Evolutionary conservation across 2,888 invertebrate genomes (phyloP).

Genomic region (Cerastis leucographa): DNA sequence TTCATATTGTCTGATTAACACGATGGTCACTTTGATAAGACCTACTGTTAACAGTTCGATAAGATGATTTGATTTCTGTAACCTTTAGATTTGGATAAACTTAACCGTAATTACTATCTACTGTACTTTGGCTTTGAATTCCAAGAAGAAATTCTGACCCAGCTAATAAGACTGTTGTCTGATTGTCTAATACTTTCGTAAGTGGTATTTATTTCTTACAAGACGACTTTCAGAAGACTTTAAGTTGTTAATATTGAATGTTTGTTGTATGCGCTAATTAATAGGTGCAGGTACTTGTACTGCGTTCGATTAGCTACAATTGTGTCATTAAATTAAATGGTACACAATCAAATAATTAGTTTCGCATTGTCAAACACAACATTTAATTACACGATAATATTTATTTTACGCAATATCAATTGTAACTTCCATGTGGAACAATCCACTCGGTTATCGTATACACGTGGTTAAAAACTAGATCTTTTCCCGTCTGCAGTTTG

Average conservation of each 20-base stretch:
- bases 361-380: conserved; percentile 72
- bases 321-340: conserved; percentile 43
- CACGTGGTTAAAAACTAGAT: conserved; percentile 80
- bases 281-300: conserved; percentile 3
- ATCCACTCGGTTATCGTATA: conserved; percentile 74
- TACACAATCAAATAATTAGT: conserved; percentile 68
- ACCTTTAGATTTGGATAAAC: conserved; percentile 63
- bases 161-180: conserved; percentile 31
- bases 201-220: conserved; percentile 21
- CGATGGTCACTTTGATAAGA: conserved; percentile 71
- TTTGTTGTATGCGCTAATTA: conserved; percentile 2
- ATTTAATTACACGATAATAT: conserved; percentile 71
- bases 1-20: conserved; percentile 74
- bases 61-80: conserved; percentile 73
- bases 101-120: conserved; percentile 48
- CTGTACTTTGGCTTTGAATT: conserved; percentile 34
- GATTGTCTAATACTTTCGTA: conserved; percentile 5
- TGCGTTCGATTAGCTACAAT: conserved; percentile 30
- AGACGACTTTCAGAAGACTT: too few relatives aligned
- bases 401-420: conserved; percentile 63
- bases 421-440: conserved; percentile 72
- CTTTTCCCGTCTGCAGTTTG: conserved; percentile 73
- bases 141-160: conserved; percentile 39
- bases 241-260: conserved; percentile 7
- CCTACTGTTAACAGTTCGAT: conserved; percentile 68